These are phyloP conservation scores for Tethea ocularis DNA, from an alignment of 2,888 invertebrate genomes.

Conservation along the genomic window DNA sequence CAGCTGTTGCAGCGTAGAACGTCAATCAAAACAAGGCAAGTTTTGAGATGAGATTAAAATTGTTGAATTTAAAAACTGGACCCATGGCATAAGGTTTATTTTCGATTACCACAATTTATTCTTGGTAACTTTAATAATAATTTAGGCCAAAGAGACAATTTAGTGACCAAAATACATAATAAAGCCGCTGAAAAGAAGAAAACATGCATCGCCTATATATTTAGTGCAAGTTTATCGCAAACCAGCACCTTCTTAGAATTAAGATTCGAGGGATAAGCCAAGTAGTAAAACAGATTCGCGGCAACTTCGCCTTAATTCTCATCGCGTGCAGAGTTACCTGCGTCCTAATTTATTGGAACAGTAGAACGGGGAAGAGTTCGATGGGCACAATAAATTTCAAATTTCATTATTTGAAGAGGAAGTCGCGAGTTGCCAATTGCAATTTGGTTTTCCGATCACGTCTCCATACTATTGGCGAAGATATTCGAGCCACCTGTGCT, in stretches of 20 bases:
- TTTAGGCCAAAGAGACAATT: no score
- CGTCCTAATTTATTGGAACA: slow-evolving; percentile 70
- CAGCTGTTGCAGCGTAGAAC: no score
- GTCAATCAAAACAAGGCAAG: no score
- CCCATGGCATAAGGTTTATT: no score
- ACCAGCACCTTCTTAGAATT: slow-evolving; percentile 39
- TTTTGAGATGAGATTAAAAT: no score
- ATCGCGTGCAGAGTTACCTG: slow-evolving; percentile 53
- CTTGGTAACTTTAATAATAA: no score
- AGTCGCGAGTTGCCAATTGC: slow-evolving; percentile 76
- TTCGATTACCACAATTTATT: no score
- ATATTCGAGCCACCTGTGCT: slow-evolving; percentile 81
- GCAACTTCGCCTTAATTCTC: slow-evolving; percentile 51
- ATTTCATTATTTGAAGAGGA: slow-evolving; percentile 82
- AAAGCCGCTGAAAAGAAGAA: background rate
- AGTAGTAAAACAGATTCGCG: slow-evolving; percentile 47
- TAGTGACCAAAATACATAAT: no score
- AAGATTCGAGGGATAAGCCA: slow-evolving; percentile 42
- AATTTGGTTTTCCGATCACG: slow-evolving; percentile 79
- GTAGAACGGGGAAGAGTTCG: slow-evolving; percentile 60
- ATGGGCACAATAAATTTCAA: slow-evolving; percentile 80
- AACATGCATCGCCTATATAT: background rate
- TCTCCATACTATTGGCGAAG: slow-evolving; percentile 79
- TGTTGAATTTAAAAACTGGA: no score
- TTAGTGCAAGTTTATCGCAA: slow-evolving; percentile 15